Conservation (phyloP, 2,797 vertebrate species). For the Lophius americanus region DNA sequence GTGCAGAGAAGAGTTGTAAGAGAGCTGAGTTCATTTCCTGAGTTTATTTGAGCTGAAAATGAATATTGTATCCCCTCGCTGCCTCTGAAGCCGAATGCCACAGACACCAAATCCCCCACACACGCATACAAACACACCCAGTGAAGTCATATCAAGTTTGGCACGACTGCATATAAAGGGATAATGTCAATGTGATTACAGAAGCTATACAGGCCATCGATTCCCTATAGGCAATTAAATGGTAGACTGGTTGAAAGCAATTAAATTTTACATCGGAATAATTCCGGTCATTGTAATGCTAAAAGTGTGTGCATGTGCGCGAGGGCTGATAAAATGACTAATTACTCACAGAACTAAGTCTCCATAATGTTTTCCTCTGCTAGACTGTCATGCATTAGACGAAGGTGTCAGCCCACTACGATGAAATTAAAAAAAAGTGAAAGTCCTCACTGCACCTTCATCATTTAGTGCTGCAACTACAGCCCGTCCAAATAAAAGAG, state of each 20-base stretch:
- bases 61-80: slow-evolving; percentile 15
- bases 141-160: slow-evolving; percentile 23
- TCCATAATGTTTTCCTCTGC: background rate
- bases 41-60: slow-evolving; percentile 62
- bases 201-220: slow-evolving; percentile 41
- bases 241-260: slow-evolving; percentile 54
- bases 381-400: background rate
- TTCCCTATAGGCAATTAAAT: slow-evolving; percentile 56
- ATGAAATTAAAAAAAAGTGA: slow-evolving; percentile 9
- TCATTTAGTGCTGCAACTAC: too few relatives aligned
- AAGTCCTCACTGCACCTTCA: background rate
- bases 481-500: too few relatives aligned
- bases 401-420: background rate
- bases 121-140: background rate
- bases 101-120: background rate
- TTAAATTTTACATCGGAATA: slow-evolving; percentile 52
- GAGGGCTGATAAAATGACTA: slow-evolving; percentile 34
- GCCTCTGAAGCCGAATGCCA: background rate
- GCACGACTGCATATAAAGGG: slow-evolving; percentile 21
- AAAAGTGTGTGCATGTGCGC: slow-evolving; percentile 17
- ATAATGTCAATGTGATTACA: slow-evolving; percentile 42
- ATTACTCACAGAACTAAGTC: slow-evolving; percentile 24
- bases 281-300: slow-evolving; percentile 36
- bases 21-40: slow-evolving; percentile 27
- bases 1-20: slow-evolving; percentile 25